Evolutionary conservation across 2,888 invertebrate genomes (phyloP).

Genomic region (Aethes cnicana): DNA sequence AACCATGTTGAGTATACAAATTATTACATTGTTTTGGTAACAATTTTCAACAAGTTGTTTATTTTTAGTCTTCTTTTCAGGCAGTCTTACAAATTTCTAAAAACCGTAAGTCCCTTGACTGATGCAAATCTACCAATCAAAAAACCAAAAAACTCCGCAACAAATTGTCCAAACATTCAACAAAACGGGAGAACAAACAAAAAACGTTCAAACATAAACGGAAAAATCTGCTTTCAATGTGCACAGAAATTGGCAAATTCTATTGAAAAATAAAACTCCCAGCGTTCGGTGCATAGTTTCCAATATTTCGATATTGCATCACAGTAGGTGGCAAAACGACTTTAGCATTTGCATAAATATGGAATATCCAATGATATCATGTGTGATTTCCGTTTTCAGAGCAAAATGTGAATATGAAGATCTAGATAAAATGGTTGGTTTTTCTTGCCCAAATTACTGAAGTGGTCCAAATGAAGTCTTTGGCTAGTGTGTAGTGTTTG

Average conservation of each 20-base stretch:
- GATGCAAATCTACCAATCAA: background rate
- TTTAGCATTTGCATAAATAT: constrained; percentile 58
- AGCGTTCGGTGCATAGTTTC: constrained; percentile 40
- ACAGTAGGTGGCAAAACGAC: constrained; percentile 43
- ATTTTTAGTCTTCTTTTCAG: too few species aligned
- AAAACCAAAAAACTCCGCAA: constrained; percentile 5
- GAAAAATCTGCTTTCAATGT: constrained; percentile 27
- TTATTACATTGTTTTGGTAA: too few species aligned
- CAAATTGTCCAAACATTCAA: constrained; percentile 8
- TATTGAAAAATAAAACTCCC: constrained; percentile 22
- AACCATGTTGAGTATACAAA: too few species aligned
- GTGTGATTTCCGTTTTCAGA: constrained; percentile 47
- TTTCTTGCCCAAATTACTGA: too few species aligned
- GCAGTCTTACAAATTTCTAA: too few species aligned
- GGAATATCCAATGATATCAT: constrained; percentile 53
- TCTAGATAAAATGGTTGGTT: too few species aligned
- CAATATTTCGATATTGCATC: constrained; percentile 51
- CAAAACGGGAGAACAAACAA: constrained; percentile 6
- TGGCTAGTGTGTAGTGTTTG: too few species aligned
- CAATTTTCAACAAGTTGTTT: too few species aligned
- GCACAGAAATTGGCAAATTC: constrained; percentile 25
- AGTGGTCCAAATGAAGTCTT: too few species aligned
- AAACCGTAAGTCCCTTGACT: too few species aligned
- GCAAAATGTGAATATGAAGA: too few species aligned
- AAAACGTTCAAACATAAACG: constrained; percentile 20